These are phyloP conservation scores for Fratercula arctica DNA, from an alignment of 2,797 vertebrate species.

Conservation along the genomic window DNA sequence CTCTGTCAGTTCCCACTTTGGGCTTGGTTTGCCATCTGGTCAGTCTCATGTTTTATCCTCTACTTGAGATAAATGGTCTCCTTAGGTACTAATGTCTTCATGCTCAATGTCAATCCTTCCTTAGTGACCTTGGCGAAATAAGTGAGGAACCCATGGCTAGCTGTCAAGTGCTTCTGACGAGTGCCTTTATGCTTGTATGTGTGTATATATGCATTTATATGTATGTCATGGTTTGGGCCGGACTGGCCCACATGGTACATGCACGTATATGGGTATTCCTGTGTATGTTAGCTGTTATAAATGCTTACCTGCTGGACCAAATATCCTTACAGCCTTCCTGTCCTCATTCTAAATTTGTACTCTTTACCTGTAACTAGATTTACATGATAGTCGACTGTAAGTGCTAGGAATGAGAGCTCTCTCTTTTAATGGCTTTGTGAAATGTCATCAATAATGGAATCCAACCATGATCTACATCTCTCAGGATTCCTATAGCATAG, in stretches of 20 bases:
- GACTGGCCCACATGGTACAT: too few species aligned
- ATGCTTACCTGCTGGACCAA: not conserved
- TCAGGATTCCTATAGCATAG: not conserved
- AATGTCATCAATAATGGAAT: conserved; percentile 26
- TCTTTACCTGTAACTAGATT: not conserved
- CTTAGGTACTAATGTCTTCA: not conserved
- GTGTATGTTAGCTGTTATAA: not conserved
- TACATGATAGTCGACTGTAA: not conserved
- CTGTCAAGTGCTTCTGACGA: not conserved
- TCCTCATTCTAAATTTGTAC: not conserved
- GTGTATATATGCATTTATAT: not conserved
- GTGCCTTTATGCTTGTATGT: not conserved
- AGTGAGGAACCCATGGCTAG: not conserved
- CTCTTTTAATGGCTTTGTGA: conserved; percentile 18
- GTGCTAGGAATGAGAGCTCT: not conserved
- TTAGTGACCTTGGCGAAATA: not conserved
- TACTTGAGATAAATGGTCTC: not conserved
- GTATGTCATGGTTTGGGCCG: too few species aligned
- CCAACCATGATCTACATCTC: conserved; percentile 10
- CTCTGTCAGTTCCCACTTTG: not conserved
- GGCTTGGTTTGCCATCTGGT: not conserved
- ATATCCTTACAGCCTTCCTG: not conserved
- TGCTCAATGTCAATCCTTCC: not conserved
- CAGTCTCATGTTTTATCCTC: not conserved
- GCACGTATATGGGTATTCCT: not conserved